Percentiles rank a stretch among this genome's conserved stretches.
phyloP scores from a whole-genome alignment of 2,888 invertebrate species.

The Cataglyphis rosenhaueri region DNA sequence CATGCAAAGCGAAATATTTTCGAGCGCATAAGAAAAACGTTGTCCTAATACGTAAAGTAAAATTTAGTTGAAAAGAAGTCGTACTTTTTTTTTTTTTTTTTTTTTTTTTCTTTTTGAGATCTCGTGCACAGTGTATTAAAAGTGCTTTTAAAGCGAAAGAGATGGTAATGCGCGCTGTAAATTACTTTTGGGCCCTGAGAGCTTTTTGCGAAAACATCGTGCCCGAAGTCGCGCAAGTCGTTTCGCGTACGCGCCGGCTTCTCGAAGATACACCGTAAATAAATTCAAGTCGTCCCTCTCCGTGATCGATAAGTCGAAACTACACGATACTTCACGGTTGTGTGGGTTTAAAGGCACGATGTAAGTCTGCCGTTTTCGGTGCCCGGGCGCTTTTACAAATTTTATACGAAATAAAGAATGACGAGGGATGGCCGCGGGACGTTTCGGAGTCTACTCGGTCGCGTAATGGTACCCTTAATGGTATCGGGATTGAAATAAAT shows the following conservation, averaged over 20 bases:
- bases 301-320: constrained; percentile 58
- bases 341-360: constrained; percentile 15
- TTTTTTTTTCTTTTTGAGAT: constrained; percentile 15
- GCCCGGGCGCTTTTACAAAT: constrained; percentile 51
- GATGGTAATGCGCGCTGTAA: constrained; percentile 61
- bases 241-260: constrained; percentile 25
- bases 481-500: constrained; percentile 75
- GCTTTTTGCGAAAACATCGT: constrained; percentile 53
- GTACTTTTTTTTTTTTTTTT: neutral
- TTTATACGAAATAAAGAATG: constrained; percentile 51
- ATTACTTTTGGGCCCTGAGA: constrained; percentile 64
- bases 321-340: constrained; percentile 39
- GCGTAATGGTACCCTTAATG: constrained; percentile 74
- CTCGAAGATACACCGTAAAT: constrained; percentile 36
- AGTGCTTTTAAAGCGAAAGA: constrained; percentile 67
- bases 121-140: constrained; percentile 54
- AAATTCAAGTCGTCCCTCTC: constrained; percentile 47
- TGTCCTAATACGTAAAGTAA: constrained; percentile 28
- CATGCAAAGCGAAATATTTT: constrained; percentile 32
- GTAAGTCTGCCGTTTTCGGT: constrained; percentile 33
- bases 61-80: constrained; percentile 57
- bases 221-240: constrained; percentile 49
- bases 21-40: constrained; percentile 8
- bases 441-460: constrained; percentile 63
- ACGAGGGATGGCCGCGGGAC: constrained; percentile 51